Percentiles rank a stretch among this genome's conserved stretches.
Evolutionary conservation across 2,113 vertebrate species (phyloP).

Genomic region (Gobio gobio): DNA sequence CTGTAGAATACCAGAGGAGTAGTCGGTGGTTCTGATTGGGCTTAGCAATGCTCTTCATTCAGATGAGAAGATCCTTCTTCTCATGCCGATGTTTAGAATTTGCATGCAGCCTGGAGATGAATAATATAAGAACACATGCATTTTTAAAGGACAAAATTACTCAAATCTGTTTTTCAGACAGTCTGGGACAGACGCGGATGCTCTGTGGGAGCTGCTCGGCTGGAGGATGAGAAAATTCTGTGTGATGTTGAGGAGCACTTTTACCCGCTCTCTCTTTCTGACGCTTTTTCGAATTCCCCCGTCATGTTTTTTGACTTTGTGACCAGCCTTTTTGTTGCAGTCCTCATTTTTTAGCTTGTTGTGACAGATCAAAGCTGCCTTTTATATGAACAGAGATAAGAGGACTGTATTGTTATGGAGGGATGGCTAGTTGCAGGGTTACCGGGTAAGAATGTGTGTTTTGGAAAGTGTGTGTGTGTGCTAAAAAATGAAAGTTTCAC

Average conservation of each 20-base stretch:
- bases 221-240: constrained; percentile 64
- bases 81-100: constrained; percentile 45
- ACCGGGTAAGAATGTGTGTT: constrained; percentile 39
- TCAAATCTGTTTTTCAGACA: constrained; percentile 44
- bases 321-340: constrained; percentile 72
- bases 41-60: constrained; percentile 40
- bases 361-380: constrained; percentile 47
- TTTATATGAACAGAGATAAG: constrained; percentile 32
- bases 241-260: constrained; percentile 60
- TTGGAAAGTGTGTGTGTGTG: neutral
- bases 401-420: constrained; percentile 34
- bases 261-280: constrained; percentile 37
- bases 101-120: constrained; percentile 43
- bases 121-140: constrained; percentile 50
- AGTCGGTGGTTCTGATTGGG: neutral
- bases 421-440: constrained; percentile 24
- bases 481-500: constrained; percentile 37
- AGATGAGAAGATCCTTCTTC: constrained; percentile 10
- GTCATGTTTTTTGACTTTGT: constrained; percentile 72
- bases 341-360: constrained; percentile 67
- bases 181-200: neutral
- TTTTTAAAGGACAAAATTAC: constrained; percentile 50
- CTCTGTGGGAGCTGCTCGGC: constrained; percentile 28
- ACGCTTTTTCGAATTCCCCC: constrained; percentile 28
- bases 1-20: constrained; percentile 17